Conservation (phyloP, 2,888 invertebrate genomes). For the Orgyia antiqua region DNA sequence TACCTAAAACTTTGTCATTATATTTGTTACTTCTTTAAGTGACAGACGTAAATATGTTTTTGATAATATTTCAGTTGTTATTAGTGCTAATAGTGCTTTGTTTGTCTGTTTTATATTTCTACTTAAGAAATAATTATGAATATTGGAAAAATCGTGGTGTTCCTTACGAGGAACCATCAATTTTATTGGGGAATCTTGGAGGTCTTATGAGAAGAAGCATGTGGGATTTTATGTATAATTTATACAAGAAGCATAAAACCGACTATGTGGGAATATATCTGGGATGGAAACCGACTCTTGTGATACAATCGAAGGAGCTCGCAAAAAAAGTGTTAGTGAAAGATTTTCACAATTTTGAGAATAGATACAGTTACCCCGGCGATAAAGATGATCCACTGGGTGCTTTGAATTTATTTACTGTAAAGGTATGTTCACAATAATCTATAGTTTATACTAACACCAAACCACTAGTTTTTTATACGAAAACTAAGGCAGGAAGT, state of each 20-base stretch:
- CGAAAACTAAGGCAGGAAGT: no score
- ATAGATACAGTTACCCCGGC: constrained; percentile 40
- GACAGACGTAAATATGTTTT: constrained; percentile 17
- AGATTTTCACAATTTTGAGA: constrained; percentile 46
- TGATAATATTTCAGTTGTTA: constrained; percentile 18
- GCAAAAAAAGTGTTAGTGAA: constrained; percentile 44
- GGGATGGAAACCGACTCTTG: constrained; percentile 43
- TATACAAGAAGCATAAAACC: constrained; percentile 31
- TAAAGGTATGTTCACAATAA: constrained; percentile 49
- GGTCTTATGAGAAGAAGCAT: constrained; percentile 50
- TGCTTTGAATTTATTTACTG: constrained; percentile 50
- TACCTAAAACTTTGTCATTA: neutral
- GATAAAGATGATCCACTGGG: constrained; percentile 46
- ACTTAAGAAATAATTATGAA: constrained; percentile 36
- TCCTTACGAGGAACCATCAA: constrained; percentile 41
- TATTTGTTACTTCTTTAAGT: neutral
- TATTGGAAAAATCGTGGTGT: constrained; percentile 54
- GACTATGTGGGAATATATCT: constrained; percentile 53
- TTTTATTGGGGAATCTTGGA: constrained; percentile 43
- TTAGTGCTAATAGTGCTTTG: constrained; percentile 24
- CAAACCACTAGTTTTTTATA: no score
- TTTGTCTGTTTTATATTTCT: constrained; percentile 32
- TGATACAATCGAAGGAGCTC: constrained; percentile 50
- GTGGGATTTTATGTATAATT: constrained; percentile 39
- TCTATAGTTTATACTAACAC: no score